phyloP scores from a whole-genome alignment of 2,113 vertebrate genomes.

The Varanus komodoensis region DNA sequence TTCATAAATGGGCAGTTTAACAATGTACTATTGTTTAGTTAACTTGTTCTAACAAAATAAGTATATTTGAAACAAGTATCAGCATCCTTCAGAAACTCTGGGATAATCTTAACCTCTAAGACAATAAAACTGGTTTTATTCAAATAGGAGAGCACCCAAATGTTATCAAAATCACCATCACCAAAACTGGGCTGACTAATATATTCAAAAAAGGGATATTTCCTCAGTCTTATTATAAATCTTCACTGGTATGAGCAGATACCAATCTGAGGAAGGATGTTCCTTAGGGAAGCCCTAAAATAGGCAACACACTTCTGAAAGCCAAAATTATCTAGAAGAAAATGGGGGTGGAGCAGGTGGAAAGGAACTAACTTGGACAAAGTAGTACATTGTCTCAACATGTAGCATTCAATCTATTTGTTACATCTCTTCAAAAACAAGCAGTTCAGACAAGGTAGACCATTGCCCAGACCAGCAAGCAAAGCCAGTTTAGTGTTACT shows the following conservation, averaged over 20 bases:
- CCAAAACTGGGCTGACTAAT: neutral
- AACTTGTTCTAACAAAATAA: neutral
- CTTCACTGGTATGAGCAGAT: neutral
- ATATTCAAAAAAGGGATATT: neutral
- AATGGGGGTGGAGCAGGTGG: neutral
- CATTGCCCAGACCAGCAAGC: neutral
- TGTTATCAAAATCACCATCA: neutral
- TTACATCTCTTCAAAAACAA: neutral
- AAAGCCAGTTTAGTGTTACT: neutral
- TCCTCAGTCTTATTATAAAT: neutral
- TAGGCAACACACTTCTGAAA: neutral
- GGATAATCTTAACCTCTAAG: neutral
- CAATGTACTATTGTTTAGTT: neutral
- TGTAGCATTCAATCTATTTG: neutral
- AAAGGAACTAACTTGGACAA: neutral
- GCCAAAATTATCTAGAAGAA: neutral
- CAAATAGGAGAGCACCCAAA: neutral
- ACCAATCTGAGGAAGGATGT: neutral
- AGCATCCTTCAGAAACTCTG: neutral
- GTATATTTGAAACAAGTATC: neutral
- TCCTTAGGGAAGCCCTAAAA: neutral
- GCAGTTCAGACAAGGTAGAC: neutral
- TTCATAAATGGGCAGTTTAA: neutral
- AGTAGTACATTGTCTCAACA: too few species aligned
- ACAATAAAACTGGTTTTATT: slow-evolving; percentile 5